Conservation (phyloP, 2,888 invertebrate species). For the Cyrtodaria siliqua region DNA sequence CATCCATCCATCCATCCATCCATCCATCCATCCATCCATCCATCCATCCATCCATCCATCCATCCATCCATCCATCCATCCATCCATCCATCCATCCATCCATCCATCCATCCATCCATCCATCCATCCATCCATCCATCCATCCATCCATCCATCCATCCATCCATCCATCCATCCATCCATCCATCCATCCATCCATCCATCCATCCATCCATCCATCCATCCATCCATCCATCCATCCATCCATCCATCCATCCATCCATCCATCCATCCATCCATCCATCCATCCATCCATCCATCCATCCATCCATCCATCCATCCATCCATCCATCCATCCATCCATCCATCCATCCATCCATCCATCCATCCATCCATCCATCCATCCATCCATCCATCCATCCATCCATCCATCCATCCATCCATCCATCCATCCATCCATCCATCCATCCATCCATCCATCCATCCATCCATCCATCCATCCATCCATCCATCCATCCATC, state of each 20-base stretch:
- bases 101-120: conserved; percentile 22
- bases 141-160: conserved; percentile 22
- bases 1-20: conserved; percentile 18
- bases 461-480: conserved; percentile 22
- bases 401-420: conserved; percentile 22
- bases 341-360: conserved; percentile 22
- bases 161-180: conserved; percentile 22
- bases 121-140: conserved; percentile 22
- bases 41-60: conserved; percentile 22
- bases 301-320: conserved; percentile 22
- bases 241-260: conserved; percentile 22
- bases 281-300: conserved; percentile 22
- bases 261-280: conserved; percentile 22
- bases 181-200: conserved; percentile 22
- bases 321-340: conserved; percentile 22
- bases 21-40: conserved; percentile 25
- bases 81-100: conserved; percentile 22
- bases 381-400: conserved; percentile 22
- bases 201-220: conserved; percentile 22
- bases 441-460: conserved; percentile 22
- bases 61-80: conserved; percentile 22
- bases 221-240: conserved; percentile 22
- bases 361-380: conserved; percentile 22
- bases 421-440: conserved; percentile 22
- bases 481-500: conserved; percentile 22